Evolutionary conservation across 2,113 vertebrate genomes (phyloP), one percentile per base, ranked within the genome.

Genomic region (Ameiurus melas): DNA sequence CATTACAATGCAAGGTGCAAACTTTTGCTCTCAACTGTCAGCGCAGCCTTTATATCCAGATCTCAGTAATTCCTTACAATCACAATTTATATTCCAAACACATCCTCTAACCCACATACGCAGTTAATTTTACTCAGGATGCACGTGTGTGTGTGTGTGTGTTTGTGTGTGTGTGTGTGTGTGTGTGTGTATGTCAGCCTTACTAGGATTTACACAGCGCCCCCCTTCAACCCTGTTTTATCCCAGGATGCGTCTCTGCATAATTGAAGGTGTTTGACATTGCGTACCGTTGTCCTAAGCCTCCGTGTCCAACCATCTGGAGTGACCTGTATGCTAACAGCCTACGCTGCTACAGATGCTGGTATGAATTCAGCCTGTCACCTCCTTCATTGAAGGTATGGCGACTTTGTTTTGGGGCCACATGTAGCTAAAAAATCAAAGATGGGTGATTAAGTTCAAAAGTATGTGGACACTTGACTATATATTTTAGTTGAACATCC

Each of bases 181-280:
- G 39, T 77, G 73, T 75, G 73, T 75, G 36, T 27, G 39, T 47
- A 20, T 47, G 39, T 13, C 7, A 25, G 39, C 22, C 22, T 13
- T 53, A 7, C 27, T n/a, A 20, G n/a, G 53, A 20, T 57, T 80
- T 57, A 57, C n/a, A 57, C 53, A 57, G 78, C 4, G 16, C 77
- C 14, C 78, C 78, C 53, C 51, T 5, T 20, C 78, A 80, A 4
- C 17, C 16, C 78, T 57, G 4, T 33, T 80, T 33, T n/a, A 57
- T 80, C 53, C 51, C 78, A 57, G 78, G 33, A n/a, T 80, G 78
- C 33, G 53, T 80, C 17, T 57, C 78, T 57, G 53, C 53, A 80
- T 80, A 80, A 80, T 33, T 33, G 78, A 80, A 57, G n/a, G 30
- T 80, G 78, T 80, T 80, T 80, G 78, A 80, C 78, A 80, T 80